Base-by-base conservation (phyloP, 2,888 invertebrate species). In the Perizoma flavofasciatum region DNA sequence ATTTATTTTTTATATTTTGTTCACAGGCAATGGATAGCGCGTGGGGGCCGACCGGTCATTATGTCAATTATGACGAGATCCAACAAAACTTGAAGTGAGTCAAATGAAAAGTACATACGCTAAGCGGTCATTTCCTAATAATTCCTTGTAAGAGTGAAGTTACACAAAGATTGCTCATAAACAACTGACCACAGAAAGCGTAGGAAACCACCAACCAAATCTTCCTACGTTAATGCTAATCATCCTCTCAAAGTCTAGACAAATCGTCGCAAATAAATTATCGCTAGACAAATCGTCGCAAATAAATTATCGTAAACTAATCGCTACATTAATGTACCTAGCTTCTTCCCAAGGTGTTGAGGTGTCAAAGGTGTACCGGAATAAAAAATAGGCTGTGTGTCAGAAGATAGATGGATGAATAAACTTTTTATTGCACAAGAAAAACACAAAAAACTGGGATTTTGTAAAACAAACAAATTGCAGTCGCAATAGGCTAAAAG, bases 61-160 rank as follows among this genome's bases (percentile, higher is more conserved):
- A 97, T 82, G 96, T 96, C 67, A 97, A 97, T 85, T 96, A 96
- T 75, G 96, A 96, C 81, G 97, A 97, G 87, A 94, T 97, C 74
- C 96, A 96, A 85, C 96, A 95, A 76, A 96, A 96, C 83, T 92
- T 96, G 73, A 96, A 96, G 96, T 96, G 91, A 94, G 93, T 88
- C 67, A 56, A 66, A 63, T 60, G 49, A 55, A 47, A 60, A 55
- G 53, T 52, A 51, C 5, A 1, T 43, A 40, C 39, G 44, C 53
- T 59, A 50, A 39, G 49, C 22, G 10, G 37, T 39, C 37, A 22
- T 11, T 22, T 37, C 48, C 10, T 48, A 48, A 10, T 39, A 39
- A 8, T 22, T 8, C 39, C 37, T 35, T 34, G 34, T n/a, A 35
- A 9, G 0, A 11, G 39, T 22, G 1, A 49, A 5, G 6, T 37